Conservation (phyloP, 2,888 invertebrate species). For the Pollenia amentaria region DNA sequence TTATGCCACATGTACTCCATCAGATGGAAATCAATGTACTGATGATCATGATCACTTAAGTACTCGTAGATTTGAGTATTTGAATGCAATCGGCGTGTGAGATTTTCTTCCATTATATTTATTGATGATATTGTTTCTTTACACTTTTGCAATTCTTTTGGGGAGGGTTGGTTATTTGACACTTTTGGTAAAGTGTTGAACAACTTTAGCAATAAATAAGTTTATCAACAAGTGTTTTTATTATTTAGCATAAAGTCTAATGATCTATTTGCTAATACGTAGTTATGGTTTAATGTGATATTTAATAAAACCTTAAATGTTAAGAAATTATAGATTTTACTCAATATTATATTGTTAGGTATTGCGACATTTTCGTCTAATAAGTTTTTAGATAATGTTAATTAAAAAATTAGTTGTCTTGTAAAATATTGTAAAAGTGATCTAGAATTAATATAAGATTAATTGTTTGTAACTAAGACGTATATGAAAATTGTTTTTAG, state of each 20-base stretch:
- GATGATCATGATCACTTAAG: constrained; percentile 53
- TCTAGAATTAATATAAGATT: too few relatives aligned
- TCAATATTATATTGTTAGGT: neutral
- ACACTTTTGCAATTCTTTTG: constrained; percentile 19
- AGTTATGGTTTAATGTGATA: constrained; percentile 3
- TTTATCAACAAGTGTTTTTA: constrained; percentile 17
- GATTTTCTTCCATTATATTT: neutral
- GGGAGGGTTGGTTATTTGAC: constrained; percentile 36
- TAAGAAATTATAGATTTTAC: constrained; percentile 18
- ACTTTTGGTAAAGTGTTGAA: constrained; percentile 37
- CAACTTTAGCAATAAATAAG: constrained; percentile 31
- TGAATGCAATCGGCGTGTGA: constrained; percentile 73
- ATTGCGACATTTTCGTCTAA: neutral
- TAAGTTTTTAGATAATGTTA: too few relatives aligned
- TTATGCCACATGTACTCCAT: constrained; percentile 53
- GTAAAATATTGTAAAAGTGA: too few relatives aligned
- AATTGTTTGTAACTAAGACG: too few relatives aligned
- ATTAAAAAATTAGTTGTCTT: too few relatives aligned
- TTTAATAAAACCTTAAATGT: constrained; percentile 20
- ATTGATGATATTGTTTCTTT: neutral
- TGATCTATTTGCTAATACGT: constrained; percentile 42
- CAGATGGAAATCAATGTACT: constrained; percentile 23
- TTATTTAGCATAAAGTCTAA: neutral
- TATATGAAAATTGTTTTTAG: too few relatives aligned
- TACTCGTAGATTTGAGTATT: constrained; percentile 4